Percentiles rank a stretch among this genome's conserved stretches.
These are phyloP conservation scores for Neoitamus cyanurus DNA, from an alignment of 2,888 invertebrate genomes.

Conservation along the genomic window DNA sequence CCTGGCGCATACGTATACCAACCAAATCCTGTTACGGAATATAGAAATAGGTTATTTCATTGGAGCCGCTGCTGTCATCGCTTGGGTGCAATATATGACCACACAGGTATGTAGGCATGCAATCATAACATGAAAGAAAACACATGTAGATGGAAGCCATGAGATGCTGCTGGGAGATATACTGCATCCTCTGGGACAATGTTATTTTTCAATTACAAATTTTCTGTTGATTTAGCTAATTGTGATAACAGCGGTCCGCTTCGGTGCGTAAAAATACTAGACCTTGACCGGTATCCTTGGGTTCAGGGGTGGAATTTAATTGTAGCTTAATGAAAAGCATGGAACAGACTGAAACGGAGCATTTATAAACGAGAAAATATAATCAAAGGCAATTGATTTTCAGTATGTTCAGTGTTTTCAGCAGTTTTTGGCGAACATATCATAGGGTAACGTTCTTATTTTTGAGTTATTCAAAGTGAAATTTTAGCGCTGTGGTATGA, in stretches of 20 bases:
- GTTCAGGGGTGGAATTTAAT: neutral
- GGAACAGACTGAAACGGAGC: neutral
- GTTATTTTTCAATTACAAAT: conserved; percentile 45
- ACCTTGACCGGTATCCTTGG: neutral
- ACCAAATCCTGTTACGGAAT: neutral
- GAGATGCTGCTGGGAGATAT: neutral
- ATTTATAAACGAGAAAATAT: neutral
- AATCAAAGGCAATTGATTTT: neutral
- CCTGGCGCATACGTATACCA: neutral
- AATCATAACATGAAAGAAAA: conserved; percentile 26
- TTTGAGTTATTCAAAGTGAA: too few relatives aligned
- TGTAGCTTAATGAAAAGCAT: neutral
- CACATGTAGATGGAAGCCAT: neutral
- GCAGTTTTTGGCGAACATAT: too few relatives aligned
- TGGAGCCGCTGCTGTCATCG: neutral
- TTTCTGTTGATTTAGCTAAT: conserved; percentile 44
- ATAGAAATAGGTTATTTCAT: neutral
- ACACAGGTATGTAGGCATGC: conserved; percentile 33
- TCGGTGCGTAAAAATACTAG: conserved; percentile 32
- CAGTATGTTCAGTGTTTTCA: too few relatives aligned
- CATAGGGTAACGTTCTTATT: too few relatives aligned
- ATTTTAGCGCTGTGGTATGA: too few relatives aligned
- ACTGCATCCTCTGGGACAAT: conserved; percentile 11
- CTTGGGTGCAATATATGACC: neutral
- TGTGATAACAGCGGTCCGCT: conserved; percentile 28